These are phyloP conservation scores for Boloria euphrosyne DNA, from an alignment of 2,888 invertebrate genomes.

Conservation along the genomic window DNA sequence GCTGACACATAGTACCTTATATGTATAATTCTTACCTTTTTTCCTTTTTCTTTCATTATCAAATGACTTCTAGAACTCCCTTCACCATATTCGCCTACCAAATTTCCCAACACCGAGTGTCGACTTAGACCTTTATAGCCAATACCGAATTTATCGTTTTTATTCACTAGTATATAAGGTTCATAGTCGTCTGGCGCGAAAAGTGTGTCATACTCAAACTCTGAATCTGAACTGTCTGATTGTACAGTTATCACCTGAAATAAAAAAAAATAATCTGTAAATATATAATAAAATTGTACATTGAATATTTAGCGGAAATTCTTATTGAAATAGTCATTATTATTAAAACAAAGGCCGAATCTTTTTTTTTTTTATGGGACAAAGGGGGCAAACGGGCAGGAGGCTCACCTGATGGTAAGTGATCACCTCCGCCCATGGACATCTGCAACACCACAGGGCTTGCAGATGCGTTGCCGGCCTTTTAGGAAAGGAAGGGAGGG, in stretches of 20 bases:
- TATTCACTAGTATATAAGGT: conserved; percentile 86
- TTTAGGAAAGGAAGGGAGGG: no score
- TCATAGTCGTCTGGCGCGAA: conserved; percentile 93
- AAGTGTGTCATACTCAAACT: conserved; percentile 82
- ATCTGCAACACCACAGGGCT: no score
- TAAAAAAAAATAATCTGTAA: conserved; percentile 8
- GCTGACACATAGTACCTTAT: no score
- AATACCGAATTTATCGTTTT: conserved; percentile 91
- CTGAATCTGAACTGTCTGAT: conserved; percentile 68
- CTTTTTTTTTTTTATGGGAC: no score
- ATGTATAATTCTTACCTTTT: conserved; percentile 66
- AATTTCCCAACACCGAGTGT: conserved; percentile 80
- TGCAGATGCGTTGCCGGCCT: no score
- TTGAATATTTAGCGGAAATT: no score
- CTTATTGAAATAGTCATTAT: no score
- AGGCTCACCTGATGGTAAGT: no score
- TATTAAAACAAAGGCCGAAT: no score
- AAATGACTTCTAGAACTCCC: conserved; percentile 60
- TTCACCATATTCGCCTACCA: conserved; percentile 61
- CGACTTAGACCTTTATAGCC: conserved; percentile 89
- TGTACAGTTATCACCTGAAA: conserved; percentile 51
- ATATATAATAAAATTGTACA: no score
- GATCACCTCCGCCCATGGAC: no score
- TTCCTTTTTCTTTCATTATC: conserved; percentile 73
- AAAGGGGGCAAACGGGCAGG: no score